Base-by-base conservation (phyloP, 2,888 invertebrate species). In the Brachypalpus laphriformis region DNA sequence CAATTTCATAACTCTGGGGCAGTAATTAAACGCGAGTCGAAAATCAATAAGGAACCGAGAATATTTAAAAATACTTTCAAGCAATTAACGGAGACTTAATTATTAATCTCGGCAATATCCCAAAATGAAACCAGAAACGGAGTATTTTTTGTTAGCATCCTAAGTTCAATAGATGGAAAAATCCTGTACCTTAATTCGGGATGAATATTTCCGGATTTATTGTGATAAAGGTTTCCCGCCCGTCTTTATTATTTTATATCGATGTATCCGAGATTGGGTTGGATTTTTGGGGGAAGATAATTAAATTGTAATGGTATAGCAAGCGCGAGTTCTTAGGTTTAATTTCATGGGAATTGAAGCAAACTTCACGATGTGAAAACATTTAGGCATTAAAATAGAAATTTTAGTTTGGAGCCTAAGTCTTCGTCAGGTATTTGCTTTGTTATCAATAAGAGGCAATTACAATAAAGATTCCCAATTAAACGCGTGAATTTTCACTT, bases 41-140 rank as follows among this genome's bases (percentile, higher is more conserved):
- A 28, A 45, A 61, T 45, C 22, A 22, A 59, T 40, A 59, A 28
- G 42, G 11, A 11, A 16, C 11, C 16, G 42, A 8, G 25, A 16
- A 61, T 11, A 42, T 42, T 61, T 11, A 16, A 14, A 42, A 28
- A 61, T 61, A 16, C 61, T 42, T 42, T 61, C 42, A 14, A 42
- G 61, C 42, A 61, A 61, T 61, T 61, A 61, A 25, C 42, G 42
- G 16, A 11, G 11, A 61, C 45, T 61, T 61, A 61, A 61, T 61
- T 61, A 61, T 61, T 61, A 42, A 61, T 61, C 28, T 28, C 6
- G 25, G 1, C 34, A 34, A 34, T 34, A 7, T 34, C 1, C 7
- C 6, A 7, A 16, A 61, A 25, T 28, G 61, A 42, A 61, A 42
- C 25, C 25, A 61, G 25, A 42, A 42, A 45, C 61, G 42, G 20